Evolutionary conservation across 2,888 invertebrate genomes (phyloP).

Genomic region (Ecdyonurus torrentis): DNA sequence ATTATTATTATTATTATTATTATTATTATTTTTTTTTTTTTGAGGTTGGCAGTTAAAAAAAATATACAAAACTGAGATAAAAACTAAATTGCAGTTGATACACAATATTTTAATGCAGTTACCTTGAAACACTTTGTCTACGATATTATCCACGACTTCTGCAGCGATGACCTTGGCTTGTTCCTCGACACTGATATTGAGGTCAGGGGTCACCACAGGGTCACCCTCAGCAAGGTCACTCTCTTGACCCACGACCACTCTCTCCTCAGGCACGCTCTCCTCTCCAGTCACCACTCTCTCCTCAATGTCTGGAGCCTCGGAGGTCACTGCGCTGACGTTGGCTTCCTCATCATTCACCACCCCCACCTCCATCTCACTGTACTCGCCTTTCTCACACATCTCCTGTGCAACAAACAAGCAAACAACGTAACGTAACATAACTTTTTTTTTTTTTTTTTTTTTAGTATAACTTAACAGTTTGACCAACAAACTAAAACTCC

Average conservation of each 20-base stretch:
- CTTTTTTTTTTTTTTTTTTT: too few species aligned
- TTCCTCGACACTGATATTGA: constrained; percentile 2
- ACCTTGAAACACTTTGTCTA: constrained; percentile 36
- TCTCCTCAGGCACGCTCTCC: constrained; percentile 3
- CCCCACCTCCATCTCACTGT: too few species aligned
- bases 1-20: too few species aligned
- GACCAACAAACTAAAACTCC: too few species aligned
- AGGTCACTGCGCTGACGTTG: not conserved
- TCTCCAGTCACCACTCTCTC: constrained; percentile 6
- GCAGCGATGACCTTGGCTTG: constrained; percentile 17
- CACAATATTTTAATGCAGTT: too few species aligned
- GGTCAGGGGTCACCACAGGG: constrained; percentile 4
- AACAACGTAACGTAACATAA: too few species aligned
- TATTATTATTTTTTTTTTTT: too few species aligned
- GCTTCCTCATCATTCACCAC: not conserved
- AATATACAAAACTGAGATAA: too few species aligned
- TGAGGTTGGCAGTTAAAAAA: too few species aligned
- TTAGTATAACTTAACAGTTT: too few species aligned
- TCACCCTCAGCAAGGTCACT: constrained; percentile 2
- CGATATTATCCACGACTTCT: constrained; percentile 25
- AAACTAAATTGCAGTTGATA: too few species aligned
- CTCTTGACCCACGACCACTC: constrained; percentile 4
- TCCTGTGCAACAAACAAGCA: too few species aligned
- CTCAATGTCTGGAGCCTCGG: constrained; percentile 13
- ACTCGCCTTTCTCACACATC: not conserved